Evolutionary conservation across 2,888 invertebrate species (phyloP), one percentile per base, ranked within the genome.

Genomic region (Dromius quadrimaculatus): DNA sequence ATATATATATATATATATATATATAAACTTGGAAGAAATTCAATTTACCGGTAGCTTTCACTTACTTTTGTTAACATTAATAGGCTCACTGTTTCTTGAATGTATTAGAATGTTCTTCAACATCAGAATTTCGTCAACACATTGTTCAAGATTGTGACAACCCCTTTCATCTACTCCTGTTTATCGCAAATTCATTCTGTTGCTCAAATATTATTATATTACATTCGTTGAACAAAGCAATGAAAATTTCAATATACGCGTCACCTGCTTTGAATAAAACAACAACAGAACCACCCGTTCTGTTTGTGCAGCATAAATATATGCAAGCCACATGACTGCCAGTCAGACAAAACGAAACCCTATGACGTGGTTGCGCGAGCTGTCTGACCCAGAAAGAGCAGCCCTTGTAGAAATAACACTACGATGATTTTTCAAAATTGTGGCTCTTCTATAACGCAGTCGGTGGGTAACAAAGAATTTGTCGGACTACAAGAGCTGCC

Each of bases 241-340:
- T 22, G 41, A 62, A 62, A 62, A 41, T 43, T 62, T 41, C 23
- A 41, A 62, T 41, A 62, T 62, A 41, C 62, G 62, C 41, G 62
- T 41, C 62, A 62, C 62, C 62, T 62, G 62, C 22, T 23, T 20
- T 8, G 41, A 62, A 62, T 62, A 62, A 62, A 62, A 43, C 62
- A 62, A 62, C n/a, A n/a, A n/a, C n/a, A 62, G 23, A 62, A 3
- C 13, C 13, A n/a, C 62, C 62, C 62, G 41, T 61, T 62, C 41
- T 62, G 62, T 62, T 62, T 62, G 62, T 62, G 22, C 23, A 41
- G 59, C 17, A 57, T 59, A 59, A 59, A 59, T 34, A 36, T 59
- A 59, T 59, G 59, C 59, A 59, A 36, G 36, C 20, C 36, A 34
- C 11, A 59, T 59, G 36, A 32, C 5, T 32, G 32, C 32, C 5